Base-by-base conservation (phyloP, 30 jellyfish, hydroid and myxozoan genomes). In the Turritopsis dohrnii region DNA sequence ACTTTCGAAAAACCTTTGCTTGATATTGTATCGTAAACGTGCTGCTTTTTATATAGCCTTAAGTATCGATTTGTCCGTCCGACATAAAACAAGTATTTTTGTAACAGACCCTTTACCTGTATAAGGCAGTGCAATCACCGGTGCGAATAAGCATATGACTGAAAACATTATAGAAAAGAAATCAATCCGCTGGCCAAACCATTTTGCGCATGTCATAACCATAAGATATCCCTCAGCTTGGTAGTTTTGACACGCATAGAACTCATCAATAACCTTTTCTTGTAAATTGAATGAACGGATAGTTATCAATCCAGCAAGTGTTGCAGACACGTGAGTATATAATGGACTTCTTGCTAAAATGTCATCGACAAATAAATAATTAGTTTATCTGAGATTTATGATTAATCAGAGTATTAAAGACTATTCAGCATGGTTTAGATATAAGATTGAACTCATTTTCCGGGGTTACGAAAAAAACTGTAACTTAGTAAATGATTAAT, bases 171-270 rank as follows among this genome's bases (percentile, higher is more conserved):
- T 72, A 21, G 84, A 73, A 23, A 90, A 18, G n/a, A 76, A 18
- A 72, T 90, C 97, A 20, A 90, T 83, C 52, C 93, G 69, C 65
- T 28, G 89, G 1, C 89, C 94, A 77, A 90, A 90, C 97, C 97
- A 90, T 54, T 90, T 71, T 1, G 89, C n/a, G 21, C 83, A 54
- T 28, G 29, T 73, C 7, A 90, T 4, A 60, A 60, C 84, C 74
- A 90, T 29, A 21, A 71, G 76, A 91, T 91, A 80, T 8, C 90
- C 95, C 71, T 82, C 97, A 16, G 97, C 66, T 41, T 82, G 94
- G 52, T 73, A 86, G 69, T 90, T 91, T 76, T 85, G 95, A 74
- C 95, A 86, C 13, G 81, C 89, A 66, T 85, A 66, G 26, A 90
- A 83, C 52, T 90, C 94, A 54, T 84, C 76, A 8, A 53, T 71